Percentiles rank a stretch among this genome's conserved stretches.
Evolutionary conservation across 1,140 invertebrate genomes (phyloP).

Genomic region (Copidosoma floridanum): DNA sequence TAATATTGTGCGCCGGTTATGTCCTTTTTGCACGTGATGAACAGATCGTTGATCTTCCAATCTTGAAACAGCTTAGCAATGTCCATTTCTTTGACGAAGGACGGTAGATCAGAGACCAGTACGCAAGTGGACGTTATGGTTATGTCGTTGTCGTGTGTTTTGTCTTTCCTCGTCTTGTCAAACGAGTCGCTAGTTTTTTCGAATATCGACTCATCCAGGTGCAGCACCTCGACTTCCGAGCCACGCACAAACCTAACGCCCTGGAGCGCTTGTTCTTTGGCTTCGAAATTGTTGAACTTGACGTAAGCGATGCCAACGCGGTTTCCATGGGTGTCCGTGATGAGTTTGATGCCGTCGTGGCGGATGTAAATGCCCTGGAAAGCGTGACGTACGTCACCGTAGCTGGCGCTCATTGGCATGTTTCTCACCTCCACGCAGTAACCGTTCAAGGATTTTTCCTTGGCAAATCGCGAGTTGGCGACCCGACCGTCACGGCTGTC

Average conservation of each 20-base stretch:
- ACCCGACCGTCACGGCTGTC: neutral
- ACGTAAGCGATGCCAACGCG: constrained; percentile 79
- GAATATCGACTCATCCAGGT: constrained; percentile 64
- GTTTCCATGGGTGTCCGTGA: constrained; percentile 76
- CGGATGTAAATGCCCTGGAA: constrained; percentile 77
- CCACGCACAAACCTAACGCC: constrained; percentile 51
- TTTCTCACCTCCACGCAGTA: constrained; percentile 71
- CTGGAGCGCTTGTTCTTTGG: constrained; percentile 70
- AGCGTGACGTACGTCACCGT: constrained; percentile 76
- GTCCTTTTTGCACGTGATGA: constrained; percentile 66
- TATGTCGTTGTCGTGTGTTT: constrained; percentile 33
- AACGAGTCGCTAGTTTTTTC: constrained; percentile 67
- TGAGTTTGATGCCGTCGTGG: constrained; percentile 81
- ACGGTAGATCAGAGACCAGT: constrained; percentile 68
- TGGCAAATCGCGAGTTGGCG: constrained; percentile 32
- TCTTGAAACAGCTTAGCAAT: constrained; percentile 74
- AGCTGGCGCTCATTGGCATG: constrained; percentile 66
- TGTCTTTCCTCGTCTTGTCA: constrained; percentile 46
- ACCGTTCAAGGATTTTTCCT: constrained; percentile 39
- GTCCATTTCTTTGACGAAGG: constrained; percentile 74
- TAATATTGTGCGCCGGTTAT: constrained; percentile 59
- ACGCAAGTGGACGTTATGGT: constrained; percentile 58
- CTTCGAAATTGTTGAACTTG: constrained; percentile 68
- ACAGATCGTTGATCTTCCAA: constrained; percentile 65
- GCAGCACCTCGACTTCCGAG: constrained; percentile 62